phyloP scores from a whole-genome alignment of 2,888 invertebrate genomes.

The Lumbricus terrestris region DNA sequence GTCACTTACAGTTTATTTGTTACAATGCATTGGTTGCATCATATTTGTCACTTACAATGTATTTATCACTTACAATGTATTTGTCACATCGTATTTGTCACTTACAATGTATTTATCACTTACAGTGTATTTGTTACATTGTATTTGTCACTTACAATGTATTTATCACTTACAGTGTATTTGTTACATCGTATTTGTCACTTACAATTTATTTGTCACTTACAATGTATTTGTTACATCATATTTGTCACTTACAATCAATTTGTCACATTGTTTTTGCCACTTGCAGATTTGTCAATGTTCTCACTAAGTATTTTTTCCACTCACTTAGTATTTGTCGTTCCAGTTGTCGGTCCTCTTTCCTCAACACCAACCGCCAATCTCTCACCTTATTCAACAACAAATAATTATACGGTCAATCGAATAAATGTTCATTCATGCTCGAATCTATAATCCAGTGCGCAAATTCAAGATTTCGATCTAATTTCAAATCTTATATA shows the following conservation, averaged over 20 bases:
- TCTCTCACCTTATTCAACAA: conserved; percentile 78
- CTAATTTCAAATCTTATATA: too few species aligned
- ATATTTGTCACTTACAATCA: conserved; percentile 67
- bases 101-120: conserved; percentile 71
- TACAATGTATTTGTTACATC: conserved; percentile 91
- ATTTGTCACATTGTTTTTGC: conserved; percentile 81
- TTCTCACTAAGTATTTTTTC: too few species aligned
- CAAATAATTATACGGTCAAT: background rate
- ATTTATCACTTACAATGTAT: conserved; percentile 73
- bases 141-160: too few species aligned
- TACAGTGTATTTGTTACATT: conserved; percentile 91
- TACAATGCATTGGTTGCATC: conserved; percentile 91
- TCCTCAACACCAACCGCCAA: conserved; percentile 90
- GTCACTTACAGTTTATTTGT: too few species aligned
- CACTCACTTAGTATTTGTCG: conserved; percentile 82
- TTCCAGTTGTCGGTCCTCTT: conserved; percentile 89
- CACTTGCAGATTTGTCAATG: too few species aligned
- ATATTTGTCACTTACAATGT: too few species aligned
- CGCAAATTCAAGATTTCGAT: too few species aligned
- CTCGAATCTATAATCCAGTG: too few species aligned
- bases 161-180: too few species aligned
- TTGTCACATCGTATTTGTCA: conserved; percentile 71
- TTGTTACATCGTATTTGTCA: too few species aligned
- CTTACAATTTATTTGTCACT: too few species aligned
- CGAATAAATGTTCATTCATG: background rate